A percentile compares a stretch with the other conserved stretches of the same genome.
phyloP scores from a whole-genome alignment of 1,140 invertebrate genomes.

The Leptinotarsa texana region DNA sequence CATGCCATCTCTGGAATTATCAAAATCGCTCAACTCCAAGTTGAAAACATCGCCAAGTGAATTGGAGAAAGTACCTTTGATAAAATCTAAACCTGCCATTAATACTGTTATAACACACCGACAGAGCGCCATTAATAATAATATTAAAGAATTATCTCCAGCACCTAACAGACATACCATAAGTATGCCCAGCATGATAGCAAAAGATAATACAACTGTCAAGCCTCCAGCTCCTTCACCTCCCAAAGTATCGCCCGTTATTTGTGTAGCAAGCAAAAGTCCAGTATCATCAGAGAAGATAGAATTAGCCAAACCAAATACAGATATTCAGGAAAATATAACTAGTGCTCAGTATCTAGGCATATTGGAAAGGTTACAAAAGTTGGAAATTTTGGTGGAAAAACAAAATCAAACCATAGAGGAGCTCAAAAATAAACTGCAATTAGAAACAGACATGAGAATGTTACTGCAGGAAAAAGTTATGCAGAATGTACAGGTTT shows the following conservation, averaged over 20 bases:
- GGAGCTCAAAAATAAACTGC: slow-evolving; percentile 60
- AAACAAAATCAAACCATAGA: slow-evolving; percentile 64
- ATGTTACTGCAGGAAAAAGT: slow-evolving; percentile 62
- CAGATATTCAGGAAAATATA: neutral
- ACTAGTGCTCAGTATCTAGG: slow-evolving; percentile 34
- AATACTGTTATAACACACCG: slow-evolving; percentile 30
- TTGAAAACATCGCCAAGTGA: slow-evolving; percentile 47
- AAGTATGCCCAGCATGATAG: neutral
- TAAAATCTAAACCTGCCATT: slow-evolving; percentile 39
- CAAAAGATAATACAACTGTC: neutral
- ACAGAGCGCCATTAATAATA: slow-evolving; percentile 11
- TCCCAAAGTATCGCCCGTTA: neutral
- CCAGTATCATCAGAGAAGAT: neutral
- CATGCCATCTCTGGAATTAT: slow-evolving; percentile 35
- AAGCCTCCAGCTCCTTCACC: neutral
- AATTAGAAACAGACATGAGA: slow-evolving; percentile 63
- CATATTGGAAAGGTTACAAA: slow-evolving; percentile 59
- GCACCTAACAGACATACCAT: neutral
- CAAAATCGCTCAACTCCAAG: slow-evolving; percentile 33
- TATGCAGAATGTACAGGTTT: slow-evolving; percentile 39
- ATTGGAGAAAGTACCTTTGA: slow-evolving; percentile 37
- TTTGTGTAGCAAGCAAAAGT: neutral
- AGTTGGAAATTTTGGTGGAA: slow-evolving; percentile 63
- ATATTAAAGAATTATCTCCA: slow-evolving; percentile 1
- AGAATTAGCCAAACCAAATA: neutral